Conservation (phyloP, 2,888 invertebrate species). For the Megaustenia siamemsis region DNA sequence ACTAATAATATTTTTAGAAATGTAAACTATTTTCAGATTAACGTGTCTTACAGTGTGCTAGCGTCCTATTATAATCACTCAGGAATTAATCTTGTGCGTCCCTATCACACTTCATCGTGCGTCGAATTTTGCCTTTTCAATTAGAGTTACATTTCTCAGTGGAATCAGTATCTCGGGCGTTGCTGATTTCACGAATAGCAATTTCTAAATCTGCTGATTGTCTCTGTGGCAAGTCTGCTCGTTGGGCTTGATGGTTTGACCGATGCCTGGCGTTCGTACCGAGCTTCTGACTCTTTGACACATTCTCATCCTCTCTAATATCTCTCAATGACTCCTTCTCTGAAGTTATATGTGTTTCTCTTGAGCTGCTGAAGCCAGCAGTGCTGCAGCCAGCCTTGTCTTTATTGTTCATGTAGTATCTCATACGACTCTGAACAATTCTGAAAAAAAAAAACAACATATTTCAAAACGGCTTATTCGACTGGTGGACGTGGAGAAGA, state of each 20-base stretch:
- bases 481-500: too few relatives aligned
- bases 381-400: neutral
- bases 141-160: neutral
- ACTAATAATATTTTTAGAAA: neutral
- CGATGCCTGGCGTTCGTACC: neutral
- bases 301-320: neutral
- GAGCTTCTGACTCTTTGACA: neutral
- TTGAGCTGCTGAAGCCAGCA: neutral
- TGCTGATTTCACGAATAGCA: neutral
- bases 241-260: neutral
- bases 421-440: neutral
- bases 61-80: neutral
- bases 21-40: neutral
- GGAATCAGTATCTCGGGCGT: neutral
- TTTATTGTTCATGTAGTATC: neutral
- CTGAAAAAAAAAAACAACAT: slow-evolving; percentile 10
- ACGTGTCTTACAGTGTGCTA: neutral
- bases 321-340: neutral
- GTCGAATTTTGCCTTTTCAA: neutral
- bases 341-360: neutral
- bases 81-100: too few relatives aligned
- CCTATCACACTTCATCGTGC: too few relatives aligned
- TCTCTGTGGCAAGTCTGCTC: neutral
- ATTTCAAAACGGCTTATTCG: too few relatives aligned
- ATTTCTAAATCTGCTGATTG: neutral